These are phyloP conservation scores for Tarsius wallacei DNA, from an alignment of 2,797 vertebrate genomes.

Conservation along the genomic window DNA sequence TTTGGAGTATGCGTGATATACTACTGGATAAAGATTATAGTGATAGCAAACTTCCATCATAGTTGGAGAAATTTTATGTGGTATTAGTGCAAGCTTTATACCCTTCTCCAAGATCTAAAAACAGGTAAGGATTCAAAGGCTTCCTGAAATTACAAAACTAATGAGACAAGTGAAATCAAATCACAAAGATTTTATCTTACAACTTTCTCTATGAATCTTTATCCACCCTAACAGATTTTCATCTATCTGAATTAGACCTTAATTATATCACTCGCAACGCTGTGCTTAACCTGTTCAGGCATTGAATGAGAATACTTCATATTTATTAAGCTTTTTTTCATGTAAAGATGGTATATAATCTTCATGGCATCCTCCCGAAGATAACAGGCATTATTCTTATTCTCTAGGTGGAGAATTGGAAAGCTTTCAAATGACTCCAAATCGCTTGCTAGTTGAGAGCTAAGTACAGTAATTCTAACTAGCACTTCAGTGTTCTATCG, in stretches of 20 bases:
- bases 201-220: not conserved
- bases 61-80: not conserved
- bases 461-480: conserved; percentile 62
- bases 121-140: not conserved
- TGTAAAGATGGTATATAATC: not conserved
- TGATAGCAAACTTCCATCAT: not conserved
- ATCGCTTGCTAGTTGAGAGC: conserved; percentile 60
- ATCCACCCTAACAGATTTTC: not conserved
- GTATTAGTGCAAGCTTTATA: not conserved
- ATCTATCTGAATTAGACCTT: not conserved
- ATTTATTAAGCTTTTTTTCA: conserved; percentile 38
- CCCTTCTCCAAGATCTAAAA: not conserved
- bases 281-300: not conserved
- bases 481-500: conserved; percentile 22
- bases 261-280: conserved; percentile 15
- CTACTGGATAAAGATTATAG: not conserved
- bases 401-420: conserved; percentile 32
- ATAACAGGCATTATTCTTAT: not conserved
- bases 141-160: not conserved
- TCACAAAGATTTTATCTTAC: not conserved
- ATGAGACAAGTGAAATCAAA: not conserved
- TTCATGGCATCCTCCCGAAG: conserved; percentile 32
- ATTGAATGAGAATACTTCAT: conserved; percentile 18
- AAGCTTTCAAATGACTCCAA: conserved; percentile 66
- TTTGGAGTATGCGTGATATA: not conserved